Conservation (phyloP, 92 coral and sea anemone genomes). For the Bergia sp. region DNA sequence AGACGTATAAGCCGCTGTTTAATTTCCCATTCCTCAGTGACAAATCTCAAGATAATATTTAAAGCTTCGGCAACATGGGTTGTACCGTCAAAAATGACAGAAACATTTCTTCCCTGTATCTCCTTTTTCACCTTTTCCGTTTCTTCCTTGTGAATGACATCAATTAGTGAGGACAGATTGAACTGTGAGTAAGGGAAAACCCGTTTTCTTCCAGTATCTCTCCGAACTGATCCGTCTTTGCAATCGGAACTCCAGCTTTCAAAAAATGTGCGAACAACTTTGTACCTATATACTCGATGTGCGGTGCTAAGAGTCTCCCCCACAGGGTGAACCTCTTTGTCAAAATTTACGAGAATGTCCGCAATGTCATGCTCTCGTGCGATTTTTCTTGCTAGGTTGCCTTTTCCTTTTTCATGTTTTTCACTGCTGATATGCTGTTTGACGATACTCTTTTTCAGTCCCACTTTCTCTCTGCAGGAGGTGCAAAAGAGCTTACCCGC, state of each 20-base stretch:
- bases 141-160: constrained; percentile 59
- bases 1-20: constrained; percentile 52
- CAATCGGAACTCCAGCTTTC: constrained; percentile 61
- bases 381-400: constrained; percentile 39
- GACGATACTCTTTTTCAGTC: constrained; percentile 55
- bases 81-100: constrained; percentile 58
- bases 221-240: constrained; percentile 47
- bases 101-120: constrained; percentile 51
- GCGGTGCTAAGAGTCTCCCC: constrained; percentile 62
- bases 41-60: constrained; percentile 60
- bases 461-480: constrained; percentile 60
- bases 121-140: constrained; percentile 56
- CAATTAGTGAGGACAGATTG: constrained; percentile 49
- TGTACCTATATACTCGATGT: constrained; percentile 50
- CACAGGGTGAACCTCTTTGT: constrained; percentile 51
- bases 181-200: constrained; percentile 39
- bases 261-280: constrained; percentile 56
- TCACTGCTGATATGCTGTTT: constrained; percentile 57
- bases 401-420: constrained; percentile 60
- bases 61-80: not conserved
- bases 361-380: constrained; percentile 48
- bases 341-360: constrained; percentile 41
- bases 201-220: constrained; percentile 33
- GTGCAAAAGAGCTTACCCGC: constrained; percentile 59
- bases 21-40: constrained; percentile 46